Base-by-base conservation (phyloP, 2,888 invertebrate species). In the Phorcus lineatus region DNA sequence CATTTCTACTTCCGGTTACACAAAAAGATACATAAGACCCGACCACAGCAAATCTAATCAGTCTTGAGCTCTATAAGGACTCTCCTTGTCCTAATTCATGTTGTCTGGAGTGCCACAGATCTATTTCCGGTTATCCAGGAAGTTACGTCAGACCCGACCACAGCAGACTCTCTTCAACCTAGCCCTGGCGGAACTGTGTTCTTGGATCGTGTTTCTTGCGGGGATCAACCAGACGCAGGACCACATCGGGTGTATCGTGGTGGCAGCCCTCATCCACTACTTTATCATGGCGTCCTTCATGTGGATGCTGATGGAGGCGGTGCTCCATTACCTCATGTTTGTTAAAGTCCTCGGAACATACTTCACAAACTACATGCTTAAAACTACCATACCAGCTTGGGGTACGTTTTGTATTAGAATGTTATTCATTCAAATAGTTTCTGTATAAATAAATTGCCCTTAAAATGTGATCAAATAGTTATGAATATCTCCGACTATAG, bases 251-350 rank as follows among this genome's bases (percentile, higher is more conserved):
- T 96, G 96, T 88, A 94, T 95, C 57, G 87, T 93, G 17, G 92
- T 95, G 22, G 95, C 96, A 0, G 95, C 95, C 3, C 86, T 95
- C 3, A 90, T 96, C 57, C 96, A 96, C 87, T 96, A 96, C 90
- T 95, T 95, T 22, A 94, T 96, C 47, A 78, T 88, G 55, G 87
- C 84, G 0, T 84, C 89, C 17, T 89, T 89, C 80, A 92, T 96
- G 82, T 96, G 96, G 96, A 96, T 96, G 96, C 91, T 96, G 19
- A 95, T 96, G 74, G 95, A 96, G 80, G 96, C 95, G 0, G 91
- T 95, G 74, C 92, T 96, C 77, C 96, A 96, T 90, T 96, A 95
- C 90, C 94, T 95, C 79, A 93, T 95, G 83, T 96, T 95, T 87
- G 96, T 96, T 0, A 94, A 94, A 79, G 95, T 96, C 0, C 93